These are phyloP conservation scores for Sarcophaga bullata DNA, from an alignment of 1,140 invertebrate species.

Conservation along the genomic window DNA sequence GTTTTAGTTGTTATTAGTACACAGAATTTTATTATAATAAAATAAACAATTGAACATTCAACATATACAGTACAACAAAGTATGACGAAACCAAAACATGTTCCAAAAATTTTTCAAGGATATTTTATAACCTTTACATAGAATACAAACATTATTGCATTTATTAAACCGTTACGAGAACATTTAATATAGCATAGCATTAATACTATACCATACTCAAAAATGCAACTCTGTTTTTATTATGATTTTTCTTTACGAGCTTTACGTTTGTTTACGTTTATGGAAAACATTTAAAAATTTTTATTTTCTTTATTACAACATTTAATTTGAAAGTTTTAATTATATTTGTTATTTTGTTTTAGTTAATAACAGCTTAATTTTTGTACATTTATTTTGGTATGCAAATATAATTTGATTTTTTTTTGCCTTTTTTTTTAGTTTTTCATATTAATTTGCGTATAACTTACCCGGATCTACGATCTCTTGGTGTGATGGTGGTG, in stretches of 20 bases:
- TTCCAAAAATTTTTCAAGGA: too few relatives aligned
- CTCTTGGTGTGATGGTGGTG: constrained; percentile 64
- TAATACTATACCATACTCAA: too few relatives aligned
- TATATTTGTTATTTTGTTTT: not conserved
- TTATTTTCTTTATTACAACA: not conserved
- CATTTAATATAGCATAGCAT: too few relatives aligned
- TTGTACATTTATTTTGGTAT: constrained; percentile 25
- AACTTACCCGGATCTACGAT: constrained; percentile 63
- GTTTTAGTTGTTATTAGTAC: not conserved
- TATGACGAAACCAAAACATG: too few relatives aligned
- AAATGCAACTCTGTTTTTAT: too few relatives aligned
- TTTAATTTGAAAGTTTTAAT: not conserved
- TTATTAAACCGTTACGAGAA: too few relatives aligned
- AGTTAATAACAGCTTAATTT: not conserved
- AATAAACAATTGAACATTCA: too few relatives aligned
- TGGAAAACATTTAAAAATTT: not conserved
- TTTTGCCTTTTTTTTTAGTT: too few relatives aligned
- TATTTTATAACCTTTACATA: too few relatives aligned
- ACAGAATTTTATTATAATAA: constrained; percentile 3
- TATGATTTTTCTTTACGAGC: too few relatives aligned
- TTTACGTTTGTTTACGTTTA: not conserved
- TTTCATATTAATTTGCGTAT: not conserved
- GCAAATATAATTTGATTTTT: not conserved
- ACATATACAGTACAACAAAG: too few relatives aligned
- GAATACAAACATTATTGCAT: too few relatives aligned